phyloP scores from a whole-genome alignment of 2,113 vertebrate species.

The Todiramphus saurophagus region DNA sequence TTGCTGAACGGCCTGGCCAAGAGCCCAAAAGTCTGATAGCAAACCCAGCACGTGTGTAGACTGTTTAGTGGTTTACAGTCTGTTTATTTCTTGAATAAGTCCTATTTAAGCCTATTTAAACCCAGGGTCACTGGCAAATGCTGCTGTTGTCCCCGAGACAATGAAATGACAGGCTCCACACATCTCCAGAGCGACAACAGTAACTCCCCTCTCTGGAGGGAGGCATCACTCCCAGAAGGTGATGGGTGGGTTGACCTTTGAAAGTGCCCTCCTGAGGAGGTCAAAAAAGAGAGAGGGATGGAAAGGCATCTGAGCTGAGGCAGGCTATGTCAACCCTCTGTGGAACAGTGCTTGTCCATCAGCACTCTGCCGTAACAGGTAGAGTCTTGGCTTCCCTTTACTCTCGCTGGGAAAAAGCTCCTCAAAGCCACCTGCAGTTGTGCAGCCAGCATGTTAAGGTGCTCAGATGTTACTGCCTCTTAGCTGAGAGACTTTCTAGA shows the following conservation, averaged over 20 bases:
- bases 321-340: neutral
- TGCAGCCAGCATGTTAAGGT: neutral
- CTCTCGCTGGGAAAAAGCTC: neutral
- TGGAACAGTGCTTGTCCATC: neutral
- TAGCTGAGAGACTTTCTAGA: neutral
- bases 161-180: neutral
- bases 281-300: neutral
- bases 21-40: conserved; percentile 41
- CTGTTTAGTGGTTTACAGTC: conserved; percentile 19
- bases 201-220: neutral
- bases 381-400: neutral
- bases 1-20: conserved; percentile 1
- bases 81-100: neutral
- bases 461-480: neutral
- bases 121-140: neutral
- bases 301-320: neutral
- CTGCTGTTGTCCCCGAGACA: neutral
- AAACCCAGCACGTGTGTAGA: conserved; percentile 17
- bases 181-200: neutral
- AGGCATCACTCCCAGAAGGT: neutral
- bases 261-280: neutral
- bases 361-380: neutral
- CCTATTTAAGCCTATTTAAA: neutral
- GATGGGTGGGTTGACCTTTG: neutral
- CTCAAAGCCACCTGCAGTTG: neutral